These are phyloP conservation scores for Sogatella furcifera DNA, from an alignment of 1,140 invertebrate genomes.

Conservation along the genomic window DNA sequence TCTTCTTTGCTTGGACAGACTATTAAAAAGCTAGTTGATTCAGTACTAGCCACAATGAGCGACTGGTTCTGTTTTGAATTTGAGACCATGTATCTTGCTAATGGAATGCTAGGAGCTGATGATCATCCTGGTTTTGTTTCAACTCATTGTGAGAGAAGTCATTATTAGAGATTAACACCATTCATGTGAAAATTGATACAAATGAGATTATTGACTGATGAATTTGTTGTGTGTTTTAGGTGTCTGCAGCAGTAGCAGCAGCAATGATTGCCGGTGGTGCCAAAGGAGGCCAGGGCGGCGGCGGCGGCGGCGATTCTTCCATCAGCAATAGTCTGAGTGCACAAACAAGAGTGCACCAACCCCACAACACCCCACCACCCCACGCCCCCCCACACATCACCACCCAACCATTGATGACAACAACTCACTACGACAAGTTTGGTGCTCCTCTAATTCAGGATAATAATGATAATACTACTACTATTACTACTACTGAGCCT, in stretches of 20 bases:
- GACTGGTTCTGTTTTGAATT: no score
- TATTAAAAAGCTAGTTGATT: no score
- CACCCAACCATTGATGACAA: slow-evolving; percentile 10
- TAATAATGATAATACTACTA: slow-evolving; percentile 8
- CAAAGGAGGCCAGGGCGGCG: no score
- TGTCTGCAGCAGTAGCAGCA: slow-evolving; percentile 12
- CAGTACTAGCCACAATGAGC: no score
- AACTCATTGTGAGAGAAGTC: no score
- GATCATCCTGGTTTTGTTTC: no score
- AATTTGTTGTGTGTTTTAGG: slow-evolving; percentile 15
- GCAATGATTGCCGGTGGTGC: slow-evolving; percentile 12
- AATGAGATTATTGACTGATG: no score
- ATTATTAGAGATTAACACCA: no score
- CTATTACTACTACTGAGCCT: slow-evolving; percentile 15
- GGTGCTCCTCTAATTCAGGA: slow-evolving; percentile 5
- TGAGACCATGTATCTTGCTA: no score
- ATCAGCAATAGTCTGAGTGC: slow-evolving; percentile 26
- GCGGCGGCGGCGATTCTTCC: slow-evolving; percentile 22
- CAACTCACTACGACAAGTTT: background rate
- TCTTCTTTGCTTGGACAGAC: no score
- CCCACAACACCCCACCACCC: slow-evolving; percentile 1
- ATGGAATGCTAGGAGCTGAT: no score
- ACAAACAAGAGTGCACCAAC: slow-evolving; percentile 16
- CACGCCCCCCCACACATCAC: background rate
- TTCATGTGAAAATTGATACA: no score